Evolutionary conservation across 2,888 invertebrate genomes (phyloP), one percentile per base, ranked within the genome.

Genomic region (Tiliacea aurago): DNA sequence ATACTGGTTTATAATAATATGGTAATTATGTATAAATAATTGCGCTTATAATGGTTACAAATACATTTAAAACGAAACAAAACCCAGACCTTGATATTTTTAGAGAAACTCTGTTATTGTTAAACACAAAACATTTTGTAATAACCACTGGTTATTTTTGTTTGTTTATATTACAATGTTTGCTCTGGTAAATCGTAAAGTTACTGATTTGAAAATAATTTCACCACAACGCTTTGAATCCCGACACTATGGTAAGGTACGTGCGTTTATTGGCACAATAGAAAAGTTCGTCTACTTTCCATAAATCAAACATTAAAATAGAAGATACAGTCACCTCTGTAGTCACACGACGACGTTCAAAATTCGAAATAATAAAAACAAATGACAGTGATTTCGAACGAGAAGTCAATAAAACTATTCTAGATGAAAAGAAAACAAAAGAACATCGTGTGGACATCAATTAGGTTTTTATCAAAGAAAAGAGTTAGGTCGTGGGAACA

Each of bases 401-500:
- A 78, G 59, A 72, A 61, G n/a, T 55, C 49, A 66, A 72, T 65
- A 79, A 79, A 77, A 70, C 72, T 65, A 77, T 80, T 80, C 33
- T 61, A 70, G 70, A 78, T 33, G 4, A 63, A 73, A 73, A 71
- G 63, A 63, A 61, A 80, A 83, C 61, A 83, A 83, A 83, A 78
- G 79, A 76, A 78, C 71, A 33, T 64, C 66, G 51, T 70, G 67
- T 37, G 53, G 47, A 41, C 70, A 67, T 86, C 80, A 80, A 86
- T 78, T 77, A 33, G 23, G 15, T 68, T 76, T 72, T 65, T 78
- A 85, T 87, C 73, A 84, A 85, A 87, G 81, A 69, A 78, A 68
- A 74, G 51, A 70, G 37, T 67, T 37, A 3, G 18, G 51, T 41
- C 11, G 55, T 43, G 61, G 58, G 64, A 56, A 70, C 59, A 70